A percentile compares a stretch with the other conserved stretches of the same genome.
Conservation (phyloP, 2,888 invertebrate genomes). For the Timandra comae region DNA sequence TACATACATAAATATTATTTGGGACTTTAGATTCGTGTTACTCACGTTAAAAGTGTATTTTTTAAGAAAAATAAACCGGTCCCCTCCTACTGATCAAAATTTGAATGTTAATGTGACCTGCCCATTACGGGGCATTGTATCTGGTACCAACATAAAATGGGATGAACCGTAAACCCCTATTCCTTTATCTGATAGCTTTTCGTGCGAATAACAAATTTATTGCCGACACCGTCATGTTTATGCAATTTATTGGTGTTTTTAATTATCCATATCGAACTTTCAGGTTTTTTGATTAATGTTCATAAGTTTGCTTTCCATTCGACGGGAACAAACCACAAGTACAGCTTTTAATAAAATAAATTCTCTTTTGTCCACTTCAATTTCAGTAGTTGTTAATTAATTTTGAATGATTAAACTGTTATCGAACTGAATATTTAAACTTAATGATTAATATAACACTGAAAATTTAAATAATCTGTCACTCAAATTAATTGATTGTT, state of each 20-base stretch:
- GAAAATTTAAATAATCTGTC: background rate
- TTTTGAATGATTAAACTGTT: background rate
- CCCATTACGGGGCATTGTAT: too few species aligned
- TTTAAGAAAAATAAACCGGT: too few species aligned
- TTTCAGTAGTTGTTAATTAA: too few species aligned
- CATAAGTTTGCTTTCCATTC: background rate
- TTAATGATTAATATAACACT: background rate
- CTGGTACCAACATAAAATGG: too few species aligned
- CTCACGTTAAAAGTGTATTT: too few species aligned
- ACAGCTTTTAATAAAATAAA: background rate
- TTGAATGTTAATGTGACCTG: too few species aligned
- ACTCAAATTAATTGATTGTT: slow-evolving; percentile 1
- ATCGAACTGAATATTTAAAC: background rate
- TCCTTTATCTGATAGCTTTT: slow-evolving; percentile 5
- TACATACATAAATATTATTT: too few species aligned
- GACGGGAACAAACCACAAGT: background rate
- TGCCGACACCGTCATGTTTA: slow-evolving; percentile 2
- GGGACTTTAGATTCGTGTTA: too few species aligned
- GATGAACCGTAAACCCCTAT: slow-evolving; percentile 7
- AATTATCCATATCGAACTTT: slow-evolving; percentile 2
- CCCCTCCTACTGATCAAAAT: too few species aligned
- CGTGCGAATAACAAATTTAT: slow-evolving; percentile 11
- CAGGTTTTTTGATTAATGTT: slow-evolving; percentile 1
- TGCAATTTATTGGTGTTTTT: slow-evolving; percentile 7
- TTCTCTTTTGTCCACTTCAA: too few species aligned